Conservation (phyloP, 1,140 invertebrate genomes). For the Scaptomyza hsui region DNA sequence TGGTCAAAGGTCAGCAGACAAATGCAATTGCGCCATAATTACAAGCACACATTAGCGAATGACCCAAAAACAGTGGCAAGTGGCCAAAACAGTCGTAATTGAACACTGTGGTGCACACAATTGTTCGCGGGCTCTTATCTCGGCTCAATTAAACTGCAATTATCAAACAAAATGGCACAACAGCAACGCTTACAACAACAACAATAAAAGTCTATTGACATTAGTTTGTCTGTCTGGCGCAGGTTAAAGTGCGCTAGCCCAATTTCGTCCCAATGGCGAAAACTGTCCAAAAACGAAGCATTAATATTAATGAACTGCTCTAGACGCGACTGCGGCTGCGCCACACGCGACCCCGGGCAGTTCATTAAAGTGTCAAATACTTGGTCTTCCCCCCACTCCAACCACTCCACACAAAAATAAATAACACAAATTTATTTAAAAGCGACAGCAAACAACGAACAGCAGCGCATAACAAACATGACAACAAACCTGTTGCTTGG, state of each 20-base stretch:
- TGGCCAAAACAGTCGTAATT: constrained; percentile 17
- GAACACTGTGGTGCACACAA: constrained; percentile 18
- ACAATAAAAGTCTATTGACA: constrained; percentile 60
- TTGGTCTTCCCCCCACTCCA: constrained; percentile 36
- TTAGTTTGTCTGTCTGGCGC: constrained; percentile 51
- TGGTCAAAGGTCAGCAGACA: constrained; percentile 53
- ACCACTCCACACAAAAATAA: constrained; percentile 15
- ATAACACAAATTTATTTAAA: constrained; percentile 55
- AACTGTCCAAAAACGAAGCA: constrained; percentile 50
- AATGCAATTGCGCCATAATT: constrained; percentile 46
- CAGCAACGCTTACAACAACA: constrained; percentile 12
- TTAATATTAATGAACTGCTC: constrained; percentile 77
- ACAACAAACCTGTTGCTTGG: constrained; percentile 69
- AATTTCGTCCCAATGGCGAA: constrained; percentile 49
- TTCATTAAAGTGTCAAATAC: constrained; percentile 82
- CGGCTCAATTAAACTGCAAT: constrained; percentile 69
- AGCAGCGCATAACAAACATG: constrained; percentile 40
- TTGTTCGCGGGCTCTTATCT: constrained; percentile 36
- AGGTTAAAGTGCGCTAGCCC: constrained; percentile 57
- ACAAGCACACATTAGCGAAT: constrained; percentile 20
- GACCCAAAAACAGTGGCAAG: constrained; percentile 10
- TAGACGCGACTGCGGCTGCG: constrained; percentile 20
- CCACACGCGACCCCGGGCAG: constrained; percentile 73
- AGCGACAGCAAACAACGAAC: constrained; percentile 27
- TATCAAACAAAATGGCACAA: constrained; percentile 61